A percentile compares a stretch with the other conserved stretches of the same genome.
These are phyloP conservation scores for Lineus longissimus DNA, from an alignment of 1,140 invertebrate genomes.

Conservation along the genomic window DNA sequence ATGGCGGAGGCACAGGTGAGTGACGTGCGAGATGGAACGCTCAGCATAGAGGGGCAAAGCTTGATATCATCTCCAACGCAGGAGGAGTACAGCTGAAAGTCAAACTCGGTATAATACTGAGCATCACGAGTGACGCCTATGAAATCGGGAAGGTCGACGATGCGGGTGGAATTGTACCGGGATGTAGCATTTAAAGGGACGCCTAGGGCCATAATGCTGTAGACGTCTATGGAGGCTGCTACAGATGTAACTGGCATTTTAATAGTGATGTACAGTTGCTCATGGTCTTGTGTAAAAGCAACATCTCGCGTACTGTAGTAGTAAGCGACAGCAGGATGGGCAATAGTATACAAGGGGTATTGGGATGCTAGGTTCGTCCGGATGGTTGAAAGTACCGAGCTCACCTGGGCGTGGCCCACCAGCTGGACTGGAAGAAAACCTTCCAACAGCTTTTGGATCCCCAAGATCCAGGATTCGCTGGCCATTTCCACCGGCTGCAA, in stretches of 20 bases:
- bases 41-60: neutral
- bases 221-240: neutral
- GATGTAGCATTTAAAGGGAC: neutral
- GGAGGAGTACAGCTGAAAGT: neutral
- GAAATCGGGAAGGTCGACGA: neutral
- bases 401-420: neutral
- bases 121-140: neutral
- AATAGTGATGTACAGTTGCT: neutral
- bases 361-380: neutral
- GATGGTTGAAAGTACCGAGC: neutral
- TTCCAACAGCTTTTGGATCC: neutral
- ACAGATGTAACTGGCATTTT: neutral
- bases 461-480: neutral
- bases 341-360: neutral
- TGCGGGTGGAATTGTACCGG: neutral
- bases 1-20: neutral
- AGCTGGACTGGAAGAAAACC: neutral
- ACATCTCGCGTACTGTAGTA: neutral
- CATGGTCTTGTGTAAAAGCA: neutral
- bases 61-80: neutral
- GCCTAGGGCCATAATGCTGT: neutral
- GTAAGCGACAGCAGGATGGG: neutral
- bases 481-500: neutral
- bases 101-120: conserved; percentile 2
- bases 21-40: neutral